Conservation (phyloP, 2,797 vertebrate genomes). For the Spinibarbus caldwelli region DNA sequence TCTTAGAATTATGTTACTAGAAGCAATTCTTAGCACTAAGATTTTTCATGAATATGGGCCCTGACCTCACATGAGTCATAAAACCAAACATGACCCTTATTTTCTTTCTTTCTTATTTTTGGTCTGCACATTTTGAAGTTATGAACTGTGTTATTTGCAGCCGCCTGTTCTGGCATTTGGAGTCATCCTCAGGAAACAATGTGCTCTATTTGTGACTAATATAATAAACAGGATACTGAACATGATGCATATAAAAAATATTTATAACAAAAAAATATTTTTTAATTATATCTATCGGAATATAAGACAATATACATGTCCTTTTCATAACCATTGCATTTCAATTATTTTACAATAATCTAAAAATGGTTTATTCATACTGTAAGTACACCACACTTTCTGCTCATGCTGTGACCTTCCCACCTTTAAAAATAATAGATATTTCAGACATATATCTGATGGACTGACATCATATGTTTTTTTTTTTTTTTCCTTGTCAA, state of each 20-base stretch:
- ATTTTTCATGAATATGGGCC: no score
- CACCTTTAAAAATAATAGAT: no score
- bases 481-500: background rate
- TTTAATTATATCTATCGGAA: background rate
- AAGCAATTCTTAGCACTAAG: no score
- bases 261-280: background rate
- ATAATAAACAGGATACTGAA: background rate
- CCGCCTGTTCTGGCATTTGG: background rate
- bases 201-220: background rate
- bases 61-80: conserved; percentile 33
- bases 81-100: conserved; percentile 3
- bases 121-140: background rate
- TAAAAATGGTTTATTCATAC: background rate
- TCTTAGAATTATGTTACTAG: no score
- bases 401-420: background rate
- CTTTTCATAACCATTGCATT: no score
- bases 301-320: background rate
- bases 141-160: background rate
- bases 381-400: background rate
- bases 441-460: background rate
- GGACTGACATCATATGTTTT: background rate
- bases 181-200: background rate
- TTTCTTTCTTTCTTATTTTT: conserved; percentile 24
- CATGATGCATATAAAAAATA: background rate
- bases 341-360: no score